A percentile compares a stretch with the other conserved stretches of the same genome.
These are phyloP conservation scores for Pycnonotus jocosus DNA, from an alignment of 2,113 vertebrate genomes.

Conservation along the genomic window DNA sequence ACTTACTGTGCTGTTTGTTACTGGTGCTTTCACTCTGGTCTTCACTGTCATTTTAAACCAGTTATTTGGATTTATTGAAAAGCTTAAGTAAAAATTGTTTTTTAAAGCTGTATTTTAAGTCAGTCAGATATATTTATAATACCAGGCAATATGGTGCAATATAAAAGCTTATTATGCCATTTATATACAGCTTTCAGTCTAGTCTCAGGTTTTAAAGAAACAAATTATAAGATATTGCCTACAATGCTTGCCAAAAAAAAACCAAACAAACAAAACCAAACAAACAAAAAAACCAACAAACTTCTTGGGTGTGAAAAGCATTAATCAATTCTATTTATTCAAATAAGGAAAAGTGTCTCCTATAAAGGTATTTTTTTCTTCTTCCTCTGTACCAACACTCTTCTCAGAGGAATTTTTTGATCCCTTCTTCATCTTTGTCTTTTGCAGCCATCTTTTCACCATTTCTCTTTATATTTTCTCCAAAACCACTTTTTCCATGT, in stretches of 20 bases:
- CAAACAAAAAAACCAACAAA: no score
- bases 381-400: background rate
- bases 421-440: background rate
- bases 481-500: background rate
- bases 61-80: background rate
- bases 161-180: background rate
- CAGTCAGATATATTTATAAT: background rate
- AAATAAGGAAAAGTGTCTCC: background rate
- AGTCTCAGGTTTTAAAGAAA: background rate
- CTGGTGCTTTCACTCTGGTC: background rate
- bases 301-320: background rate
- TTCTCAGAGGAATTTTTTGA: background rate
- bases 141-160: background rate
- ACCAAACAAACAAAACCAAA: no score
- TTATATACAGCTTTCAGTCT: background rate
- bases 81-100: background rate
- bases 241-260: background rate
- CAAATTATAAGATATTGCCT: background rate
- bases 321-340: background rate
- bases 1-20: background rate
- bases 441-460: background rate
- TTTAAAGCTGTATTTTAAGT: background rate
- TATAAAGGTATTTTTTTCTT: background rate
- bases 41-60: background rate
- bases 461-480: background rate